Conservation (phyloP, 2,113 vertebrate genomes). For the Peromyscus leucopus region DNA sequence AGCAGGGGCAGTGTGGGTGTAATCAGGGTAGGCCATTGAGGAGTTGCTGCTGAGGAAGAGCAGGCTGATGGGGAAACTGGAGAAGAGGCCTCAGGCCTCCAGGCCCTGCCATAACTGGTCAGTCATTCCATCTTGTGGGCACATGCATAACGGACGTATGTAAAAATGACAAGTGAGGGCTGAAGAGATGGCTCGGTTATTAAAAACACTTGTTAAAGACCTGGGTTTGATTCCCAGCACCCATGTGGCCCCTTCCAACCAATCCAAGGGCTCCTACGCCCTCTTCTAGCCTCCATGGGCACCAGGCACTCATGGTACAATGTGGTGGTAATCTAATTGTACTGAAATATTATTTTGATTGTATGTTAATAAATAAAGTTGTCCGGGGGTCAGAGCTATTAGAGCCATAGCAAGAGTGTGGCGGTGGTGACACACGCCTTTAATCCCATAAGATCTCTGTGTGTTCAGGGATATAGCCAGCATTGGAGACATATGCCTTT, state of each 20-base stretch:
- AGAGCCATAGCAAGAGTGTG: too few relatives aligned
- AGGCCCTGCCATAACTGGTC: too few relatives aligned
- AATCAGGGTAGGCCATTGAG: background rate
- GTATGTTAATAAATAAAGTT: too few relatives aligned
- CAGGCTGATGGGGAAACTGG: background rate
- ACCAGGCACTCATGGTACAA: background rate
- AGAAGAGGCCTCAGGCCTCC: background rate
- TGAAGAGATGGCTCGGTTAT: background rate
- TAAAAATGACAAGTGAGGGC: background rate
- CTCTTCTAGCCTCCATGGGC: background rate
- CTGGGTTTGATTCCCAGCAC: background rate
- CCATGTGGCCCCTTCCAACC: background rate
- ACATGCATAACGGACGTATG: background rate
- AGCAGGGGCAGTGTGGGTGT: background rate
- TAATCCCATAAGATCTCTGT: too few relatives aligned
- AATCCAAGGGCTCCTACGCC: background rate
- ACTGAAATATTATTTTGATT: too few relatives aligned
- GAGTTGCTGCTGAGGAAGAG: background rate
- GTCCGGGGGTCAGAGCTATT: too few relatives aligned
- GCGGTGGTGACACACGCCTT: too few relatives aligned
- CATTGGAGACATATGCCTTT: too few relatives aligned
- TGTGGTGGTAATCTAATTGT: too few relatives aligned
- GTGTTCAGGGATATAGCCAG: too few relatives aligned
- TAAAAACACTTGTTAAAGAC: background rate
- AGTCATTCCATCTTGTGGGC: rapidly evolving